A percentile compares a stretch with the other conserved stretches of the same genome.
These are phyloP conservation scores for Eucera pruinosa DNA, from an alignment of 2,888 invertebrate genomes.

Conservation along the genomic window DNA sequence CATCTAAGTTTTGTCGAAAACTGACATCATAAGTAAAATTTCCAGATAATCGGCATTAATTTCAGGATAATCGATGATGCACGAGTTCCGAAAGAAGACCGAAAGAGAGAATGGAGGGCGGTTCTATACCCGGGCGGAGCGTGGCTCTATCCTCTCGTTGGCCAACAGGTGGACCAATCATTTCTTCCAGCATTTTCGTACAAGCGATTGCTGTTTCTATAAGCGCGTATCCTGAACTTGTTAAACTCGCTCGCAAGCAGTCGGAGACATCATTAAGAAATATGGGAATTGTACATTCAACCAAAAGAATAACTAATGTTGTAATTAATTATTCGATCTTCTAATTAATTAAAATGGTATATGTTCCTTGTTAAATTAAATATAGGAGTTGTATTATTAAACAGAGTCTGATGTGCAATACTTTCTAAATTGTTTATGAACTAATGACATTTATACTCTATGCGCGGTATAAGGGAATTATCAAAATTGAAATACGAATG, in stretches of 20 bases:
- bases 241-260: not conserved
- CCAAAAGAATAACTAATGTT: too few species aligned
- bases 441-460: too few species aligned
- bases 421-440: too few species aligned
- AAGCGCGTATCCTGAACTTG: constrained; percentile 8
- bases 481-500: too few species aligned
- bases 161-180: constrained; percentile 68
- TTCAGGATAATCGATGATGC: constrained; percentile 29
- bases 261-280: not conserved
- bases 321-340: too few species aligned
- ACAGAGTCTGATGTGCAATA: not conserved
- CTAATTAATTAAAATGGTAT: not conserved
- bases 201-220: too few species aligned
- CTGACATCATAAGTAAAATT: constrained; percentile 36
- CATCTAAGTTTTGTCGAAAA: not conserved
- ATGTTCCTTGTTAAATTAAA: not conserved
- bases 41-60: constrained; percentile 31
- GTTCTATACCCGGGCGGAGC: constrained; percentile 64
- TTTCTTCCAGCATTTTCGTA: constrained; percentile 44
- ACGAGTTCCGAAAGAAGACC: constrained; percentile 15
- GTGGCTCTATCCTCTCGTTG: constrained; percentile 55
- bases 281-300: not conserved
- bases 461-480: too few species aligned
- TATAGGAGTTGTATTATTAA: not conserved
- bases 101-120: constrained; percentile 52